These are phyloP conservation scores for Anolis apletophallus DNA, from an alignment of 2,797 vertebrate genomes.

Conservation along the genomic window DNA sequence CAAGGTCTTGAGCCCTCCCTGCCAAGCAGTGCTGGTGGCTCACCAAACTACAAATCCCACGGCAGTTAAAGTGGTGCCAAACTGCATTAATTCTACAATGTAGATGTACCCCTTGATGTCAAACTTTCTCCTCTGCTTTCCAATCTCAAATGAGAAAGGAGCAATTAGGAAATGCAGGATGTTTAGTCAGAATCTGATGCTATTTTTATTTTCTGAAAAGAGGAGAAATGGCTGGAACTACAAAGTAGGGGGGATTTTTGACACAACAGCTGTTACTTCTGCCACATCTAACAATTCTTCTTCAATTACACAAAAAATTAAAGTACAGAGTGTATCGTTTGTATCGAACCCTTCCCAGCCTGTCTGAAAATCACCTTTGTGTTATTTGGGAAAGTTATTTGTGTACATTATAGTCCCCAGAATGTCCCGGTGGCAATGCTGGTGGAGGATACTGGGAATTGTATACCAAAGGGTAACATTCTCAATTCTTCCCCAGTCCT, in stretches of 20 bases:
- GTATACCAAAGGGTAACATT: too few relatives aligned
- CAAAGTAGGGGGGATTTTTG: background rate
- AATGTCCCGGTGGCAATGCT: too few relatives aligned
- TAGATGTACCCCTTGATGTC: background rate
- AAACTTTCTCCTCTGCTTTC: background rate
- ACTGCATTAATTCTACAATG: too few relatives aligned
- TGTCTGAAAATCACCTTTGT: background rate
- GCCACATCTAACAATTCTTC: background rate
- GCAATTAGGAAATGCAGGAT: background rate
- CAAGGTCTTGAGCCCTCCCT: too few relatives aligned
- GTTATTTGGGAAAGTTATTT: too few relatives aligned
- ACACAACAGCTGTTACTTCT: background rate
- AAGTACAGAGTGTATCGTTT: background rate
- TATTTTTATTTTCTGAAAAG: background rate
- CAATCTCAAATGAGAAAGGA: background rate
- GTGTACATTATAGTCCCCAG: too few relatives aligned
- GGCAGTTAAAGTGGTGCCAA: too few relatives aligned
- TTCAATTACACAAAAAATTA: background rate
- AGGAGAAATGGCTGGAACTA: background rate
- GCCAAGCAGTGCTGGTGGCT: too few relatives aligned
- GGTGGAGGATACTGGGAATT: too few relatives aligned
- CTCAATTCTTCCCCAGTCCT: too few relatives aligned
- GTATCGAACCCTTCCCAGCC: background rate
- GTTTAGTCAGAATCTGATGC: background rate
- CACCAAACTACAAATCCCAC: too few relatives aligned